Evolutionary conservation across 2,113 vertebrate genomes (phyloP).

Genomic region (Cebidichthys violaceus): DNA sequence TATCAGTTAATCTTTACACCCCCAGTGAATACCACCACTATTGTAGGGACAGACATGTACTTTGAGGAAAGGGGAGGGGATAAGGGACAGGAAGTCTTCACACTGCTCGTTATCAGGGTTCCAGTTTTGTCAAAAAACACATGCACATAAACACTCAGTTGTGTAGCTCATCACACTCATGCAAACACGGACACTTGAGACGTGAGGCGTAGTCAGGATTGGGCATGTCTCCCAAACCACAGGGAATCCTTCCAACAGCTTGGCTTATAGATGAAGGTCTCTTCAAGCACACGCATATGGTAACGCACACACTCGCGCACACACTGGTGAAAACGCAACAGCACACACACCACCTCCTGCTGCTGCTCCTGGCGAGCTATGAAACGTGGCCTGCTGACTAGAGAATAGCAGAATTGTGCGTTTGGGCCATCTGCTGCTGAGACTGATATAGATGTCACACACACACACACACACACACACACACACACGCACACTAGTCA

Average conservation of each 20-base stretch:
- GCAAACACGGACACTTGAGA: slow-evolving; percentile 41
- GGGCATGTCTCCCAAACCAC: slow-evolving; percentile 44
- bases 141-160: slow-evolving; percentile 8
- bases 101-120: background rate
- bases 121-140: slow-evolving; percentile 2
- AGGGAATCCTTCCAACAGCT: slow-evolving; percentile 54
- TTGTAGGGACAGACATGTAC: background rate
- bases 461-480: background rate
- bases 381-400: slow-evolving; percentile 49
- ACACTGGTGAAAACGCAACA: background rate
- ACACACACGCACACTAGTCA: slow-evolving; percentile 3
- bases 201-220: background rate
- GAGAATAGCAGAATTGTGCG: slow-evolving; percentile 56
- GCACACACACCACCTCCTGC: slow-evolving; percentile 48
- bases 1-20: too few relatives aligned
- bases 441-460: slow-evolving; percentile 60
- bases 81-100: background rate
- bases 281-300: slow-evolving; percentile 1
- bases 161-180: slow-evolving; percentile 4
- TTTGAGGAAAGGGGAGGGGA: background rate
- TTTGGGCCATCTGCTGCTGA: slow-evolving; percentile 66
- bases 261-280: slow-evolving; percentile 56
- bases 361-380: slow-evolving; percentile 58
- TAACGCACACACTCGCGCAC: slow-evolving; percentile 2
- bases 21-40: background rate